These are phyloP conservation scores for Emys orbicularis DNA, from an alignment of 2,797 vertebrate species.

Conservation along the genomic window DNA sequence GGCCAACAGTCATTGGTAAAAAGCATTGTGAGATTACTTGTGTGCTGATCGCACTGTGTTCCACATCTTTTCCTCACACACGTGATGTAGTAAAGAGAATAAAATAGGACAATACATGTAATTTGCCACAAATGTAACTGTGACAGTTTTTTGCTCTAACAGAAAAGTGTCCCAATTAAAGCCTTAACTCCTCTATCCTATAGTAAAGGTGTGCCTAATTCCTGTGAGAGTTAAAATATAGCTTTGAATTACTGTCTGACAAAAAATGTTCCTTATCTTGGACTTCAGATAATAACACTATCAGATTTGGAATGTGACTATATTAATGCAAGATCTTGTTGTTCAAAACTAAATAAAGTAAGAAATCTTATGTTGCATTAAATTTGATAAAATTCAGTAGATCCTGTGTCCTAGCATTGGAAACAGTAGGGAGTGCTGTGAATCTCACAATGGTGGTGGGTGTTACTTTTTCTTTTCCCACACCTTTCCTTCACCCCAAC, in stretches of 20 bases:
- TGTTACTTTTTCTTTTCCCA: neutral
- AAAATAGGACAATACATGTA: neutral
- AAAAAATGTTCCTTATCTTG: slow-evolving; percentile 82
- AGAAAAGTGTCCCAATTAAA: neutral
- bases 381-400: neutral
- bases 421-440: neutral
- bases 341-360: slow-evolving; percentile 98
- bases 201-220: too few species aligned
- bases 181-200: neutral
- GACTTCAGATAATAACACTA: slow-evolving; percentile 93
- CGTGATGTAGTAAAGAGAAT: neutral
- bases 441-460: neutral
- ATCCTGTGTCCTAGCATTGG: neutral
- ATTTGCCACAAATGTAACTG: accelerated
- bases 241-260: neutral
- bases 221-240: neutral
- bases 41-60: neutral
- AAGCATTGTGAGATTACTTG: neutral
- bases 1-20: neutral
- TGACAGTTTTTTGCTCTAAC: too few species aligned
- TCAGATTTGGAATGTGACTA: slow-evolving; percentile 99
- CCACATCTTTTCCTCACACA: neutral
- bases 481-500: too few species aligned
- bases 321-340: slow-evolving; percentile 97
- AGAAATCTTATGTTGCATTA: slow-evolving; percentile 53